Conservation (phyloP, 1,140 invertebrate species). For the Epicauta chinensis region DNA sequence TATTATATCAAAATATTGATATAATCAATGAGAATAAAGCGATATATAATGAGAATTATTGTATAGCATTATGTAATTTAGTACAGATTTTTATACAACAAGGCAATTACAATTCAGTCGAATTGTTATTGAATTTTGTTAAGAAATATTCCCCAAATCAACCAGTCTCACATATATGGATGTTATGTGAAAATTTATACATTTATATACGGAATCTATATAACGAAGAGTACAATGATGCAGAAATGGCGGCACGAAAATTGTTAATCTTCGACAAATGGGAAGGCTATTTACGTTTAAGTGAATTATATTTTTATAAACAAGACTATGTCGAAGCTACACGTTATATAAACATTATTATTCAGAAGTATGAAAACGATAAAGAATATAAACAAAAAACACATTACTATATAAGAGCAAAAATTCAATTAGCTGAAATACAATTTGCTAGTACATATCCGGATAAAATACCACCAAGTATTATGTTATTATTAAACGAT, state of each 20-base stretch:
- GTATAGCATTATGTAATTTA: conserved; percentile 64
- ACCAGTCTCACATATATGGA: conserved; percentile 58
- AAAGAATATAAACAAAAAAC: conserved; percentile 31
- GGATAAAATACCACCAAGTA: conserved; percentile 45
- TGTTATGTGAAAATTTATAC: conserved; percentile 59
- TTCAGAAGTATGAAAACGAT: conserved; percentile 14
- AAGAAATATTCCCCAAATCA: conserved; percentile 56
- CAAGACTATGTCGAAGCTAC: conserved; percentile 59
- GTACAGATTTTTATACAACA: conserved; percentile 56
- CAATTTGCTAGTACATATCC: conserved; percentile 46
- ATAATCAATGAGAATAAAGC: conserved; percentile 47
- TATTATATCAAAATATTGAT: conserved; percentile 67
- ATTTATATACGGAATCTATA: conserved; percentile 54
- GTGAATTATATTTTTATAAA: conserved; percentile 61
- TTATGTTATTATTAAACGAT: conserved; percentile 58
- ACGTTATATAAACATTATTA: conserved; percentile 52
- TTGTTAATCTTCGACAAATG: conserved; percentile 64
- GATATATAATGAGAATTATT: conserved; percentile 62
- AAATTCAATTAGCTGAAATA: conserved; percentile 67
- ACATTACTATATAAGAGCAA: conserved; percentile 56
- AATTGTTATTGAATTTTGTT: conserved; percentile 51
- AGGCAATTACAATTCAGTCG: conserved; percentile 54
- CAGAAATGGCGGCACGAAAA: conserved; percentile 64
- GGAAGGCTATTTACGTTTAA: conserved; percentile 59
- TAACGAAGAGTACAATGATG: conserved; percentile 68